phyloP scores from a whole-genome alignment of 1,140 invertebrate species.

The Drosophila kikkawai region DNA sequence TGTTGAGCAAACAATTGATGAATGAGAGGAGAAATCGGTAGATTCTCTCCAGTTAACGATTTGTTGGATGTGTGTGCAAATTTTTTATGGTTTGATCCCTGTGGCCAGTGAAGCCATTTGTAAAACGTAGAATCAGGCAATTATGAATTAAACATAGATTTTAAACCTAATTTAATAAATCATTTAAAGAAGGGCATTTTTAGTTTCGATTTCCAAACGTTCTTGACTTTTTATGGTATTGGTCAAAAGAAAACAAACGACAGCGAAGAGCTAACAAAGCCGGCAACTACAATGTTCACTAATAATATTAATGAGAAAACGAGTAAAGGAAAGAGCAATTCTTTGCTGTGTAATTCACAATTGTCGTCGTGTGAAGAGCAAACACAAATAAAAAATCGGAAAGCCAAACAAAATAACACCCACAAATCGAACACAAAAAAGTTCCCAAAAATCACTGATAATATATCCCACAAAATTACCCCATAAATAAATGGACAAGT shows the following conservation, averaged over 20 bases:
- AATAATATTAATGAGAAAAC: conserved; percentile 10
- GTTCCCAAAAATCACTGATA: background rate
- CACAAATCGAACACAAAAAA: conserved; percentile 12
- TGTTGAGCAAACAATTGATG: conserved; percentile 30
- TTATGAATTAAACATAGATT: too few relatives aligned
- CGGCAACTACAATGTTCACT: conserved; percentile 10
- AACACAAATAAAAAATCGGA: conserved; percentile 36
- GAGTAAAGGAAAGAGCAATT: conserved; percentile 11
- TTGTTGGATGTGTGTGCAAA: background rate
- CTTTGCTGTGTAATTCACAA: conserved; percentile 63
- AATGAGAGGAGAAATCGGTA: conserved; percentile 11
- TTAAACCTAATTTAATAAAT: background rate
- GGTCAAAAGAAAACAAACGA: conserved; percentile 40
- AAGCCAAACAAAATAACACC: conserved; percentile 22
- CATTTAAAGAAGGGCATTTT: background rate
- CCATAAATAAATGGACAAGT: background rate
- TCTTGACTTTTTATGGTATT: conserved; percentile 14
- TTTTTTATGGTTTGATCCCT: background rate
- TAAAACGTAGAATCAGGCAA: too few relatives aligned
- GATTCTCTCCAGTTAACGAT: background rate
- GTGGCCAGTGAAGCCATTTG: background rate
- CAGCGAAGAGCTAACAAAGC: conserved; percentile 20
- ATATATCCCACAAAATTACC: background rate
- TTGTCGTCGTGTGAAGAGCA: conserved; percentile 74
- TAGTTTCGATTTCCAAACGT: background rate